phyloP scores from a whole-genome alignment of 2,113 vertebrate genomes.

The Cheilinus undulatus region DNA sequence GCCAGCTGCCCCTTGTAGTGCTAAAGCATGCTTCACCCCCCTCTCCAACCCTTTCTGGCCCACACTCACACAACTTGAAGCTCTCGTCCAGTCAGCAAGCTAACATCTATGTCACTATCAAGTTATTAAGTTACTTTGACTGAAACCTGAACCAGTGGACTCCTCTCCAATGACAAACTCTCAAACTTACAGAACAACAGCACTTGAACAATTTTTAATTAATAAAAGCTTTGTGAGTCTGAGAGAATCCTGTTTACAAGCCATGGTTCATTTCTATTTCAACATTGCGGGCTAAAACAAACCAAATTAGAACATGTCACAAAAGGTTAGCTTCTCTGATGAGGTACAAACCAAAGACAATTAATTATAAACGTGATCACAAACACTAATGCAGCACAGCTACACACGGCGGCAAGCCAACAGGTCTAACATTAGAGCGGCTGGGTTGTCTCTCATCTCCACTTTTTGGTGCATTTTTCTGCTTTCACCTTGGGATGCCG shows the following conservation, averaged over 20 bases:
- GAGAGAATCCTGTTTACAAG: neutral
- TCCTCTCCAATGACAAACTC: too few relatives aligned
- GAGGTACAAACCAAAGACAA: neutral
- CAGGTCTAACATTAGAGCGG: neutral
- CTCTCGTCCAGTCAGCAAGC: too few relatives aligned
- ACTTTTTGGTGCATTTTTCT: conserved; percentile 42
- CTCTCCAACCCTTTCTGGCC: too few relatives aligned
- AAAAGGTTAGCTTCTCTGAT: conserved; percentile 6
- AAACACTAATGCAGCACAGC: neutral
- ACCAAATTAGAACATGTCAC: neutral
- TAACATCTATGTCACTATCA: too few relatives aligned
- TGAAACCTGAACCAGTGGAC: too few relatives aligned
- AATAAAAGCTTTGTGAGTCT: neutral
- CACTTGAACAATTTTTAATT: neutral
- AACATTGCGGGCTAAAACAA: conserved; percentile 12
- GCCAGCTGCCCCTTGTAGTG: too few relatives aligned
- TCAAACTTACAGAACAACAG: neutral
- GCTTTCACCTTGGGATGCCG: conserved; percentile 51
- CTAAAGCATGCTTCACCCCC: too few relatives aligned
- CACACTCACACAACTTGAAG: too few relatives aligned
- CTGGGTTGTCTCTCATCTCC: neutral
- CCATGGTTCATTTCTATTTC: neutral
- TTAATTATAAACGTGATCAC: neutral
- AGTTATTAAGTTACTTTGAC: too few relatives aligned
- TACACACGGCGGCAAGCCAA: neutral